Conservation (phyloP, 2,113 vertebrate species). For the Xyliphius kryptos region DNA sequence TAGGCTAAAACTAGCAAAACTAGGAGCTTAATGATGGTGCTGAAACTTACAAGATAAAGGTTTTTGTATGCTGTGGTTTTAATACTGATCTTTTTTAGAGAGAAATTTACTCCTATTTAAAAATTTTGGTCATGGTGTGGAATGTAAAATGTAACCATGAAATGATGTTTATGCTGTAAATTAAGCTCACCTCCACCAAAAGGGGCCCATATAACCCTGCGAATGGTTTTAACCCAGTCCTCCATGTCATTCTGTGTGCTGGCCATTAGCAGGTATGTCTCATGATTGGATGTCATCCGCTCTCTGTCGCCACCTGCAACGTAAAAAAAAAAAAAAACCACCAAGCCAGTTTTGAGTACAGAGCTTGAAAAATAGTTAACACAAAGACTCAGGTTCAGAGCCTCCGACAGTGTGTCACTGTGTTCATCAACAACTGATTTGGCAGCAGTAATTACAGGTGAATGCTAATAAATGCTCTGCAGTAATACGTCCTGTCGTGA, state of each 20-base stretch:
- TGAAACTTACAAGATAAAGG: background rate
- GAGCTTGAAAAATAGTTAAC: no score
- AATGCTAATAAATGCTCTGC: slow-evolving; percentile 13
- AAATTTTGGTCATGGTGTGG: no score
- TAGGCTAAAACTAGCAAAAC: no score
- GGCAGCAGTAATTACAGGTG: slow-evolving; percentile 33
- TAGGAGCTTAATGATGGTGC: background rate
- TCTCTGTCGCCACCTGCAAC: slow-evolving; percentile 85
- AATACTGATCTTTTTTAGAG: no score
- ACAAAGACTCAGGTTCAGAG: no score
- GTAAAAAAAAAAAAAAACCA: slow-evolving; percentile 9
- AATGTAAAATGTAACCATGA: no score
- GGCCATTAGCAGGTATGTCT: slow-evolving; percentile 98
- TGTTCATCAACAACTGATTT: slow-evolving; percentile 21
- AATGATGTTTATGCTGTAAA: background rate
- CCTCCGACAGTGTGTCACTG: background rate
- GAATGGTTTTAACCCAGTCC: slow-evolving; percentile 97
- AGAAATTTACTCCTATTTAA: no score
- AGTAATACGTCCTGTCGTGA: background rate
- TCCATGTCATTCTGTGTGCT: slow-evolving; percentile 99
- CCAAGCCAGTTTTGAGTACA: no score
- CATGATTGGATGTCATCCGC: slow-evolving; percentile 98
- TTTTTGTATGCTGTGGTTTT: no score
- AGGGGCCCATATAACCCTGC: slow-evolving; percentile 95
- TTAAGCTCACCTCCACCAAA: slow-evolving; percentile 90